Conservation (phyloP, 2,113 vertebrate species). For the Carassius gibelio region DNA sequence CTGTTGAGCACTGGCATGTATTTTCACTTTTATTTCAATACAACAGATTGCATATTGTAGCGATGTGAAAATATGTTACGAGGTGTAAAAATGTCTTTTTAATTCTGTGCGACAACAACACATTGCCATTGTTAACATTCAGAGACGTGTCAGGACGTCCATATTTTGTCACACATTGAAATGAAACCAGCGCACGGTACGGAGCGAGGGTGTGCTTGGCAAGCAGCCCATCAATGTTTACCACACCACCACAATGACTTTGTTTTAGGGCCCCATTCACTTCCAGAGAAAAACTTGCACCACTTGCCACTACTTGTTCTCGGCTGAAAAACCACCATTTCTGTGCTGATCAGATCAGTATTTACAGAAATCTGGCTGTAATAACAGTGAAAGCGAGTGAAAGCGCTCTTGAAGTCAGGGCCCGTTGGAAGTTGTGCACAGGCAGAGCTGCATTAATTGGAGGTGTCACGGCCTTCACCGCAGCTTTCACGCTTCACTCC, state of each 20-base stretch:
- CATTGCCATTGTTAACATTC: no score
- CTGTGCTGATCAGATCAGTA: neutral
- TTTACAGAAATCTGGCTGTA: neutral
- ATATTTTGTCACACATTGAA: no score
- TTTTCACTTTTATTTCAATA: no score
- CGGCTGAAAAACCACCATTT: neutral
- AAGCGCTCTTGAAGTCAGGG: neutral
- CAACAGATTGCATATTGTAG: no score
- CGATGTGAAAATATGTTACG: no score
- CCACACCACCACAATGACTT: neutral
- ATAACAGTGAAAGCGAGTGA: no score
- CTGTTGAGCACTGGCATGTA: no score
- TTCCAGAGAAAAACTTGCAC: neutral
- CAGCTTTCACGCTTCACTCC: conserved; percentile 85
- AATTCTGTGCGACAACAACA: no score
- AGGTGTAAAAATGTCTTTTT: no score
- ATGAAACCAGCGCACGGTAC: conserved; percentile 59
- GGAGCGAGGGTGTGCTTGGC: conserved; percentile 64
- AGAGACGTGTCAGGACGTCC: no score
- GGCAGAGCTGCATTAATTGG: conserved; percentile 63
- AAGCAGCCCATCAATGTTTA: conserved; percentile 56
- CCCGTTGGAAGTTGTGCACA: conserved; percentile 29
- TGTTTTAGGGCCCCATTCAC: neutral
- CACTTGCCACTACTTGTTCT: neutral
- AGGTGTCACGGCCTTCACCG: conserved; percentile 67